phyloP scores from a whole-genome alignment of 2,113 vertebrate genomes.

The Herpetotheres cachinnans region DNA sequence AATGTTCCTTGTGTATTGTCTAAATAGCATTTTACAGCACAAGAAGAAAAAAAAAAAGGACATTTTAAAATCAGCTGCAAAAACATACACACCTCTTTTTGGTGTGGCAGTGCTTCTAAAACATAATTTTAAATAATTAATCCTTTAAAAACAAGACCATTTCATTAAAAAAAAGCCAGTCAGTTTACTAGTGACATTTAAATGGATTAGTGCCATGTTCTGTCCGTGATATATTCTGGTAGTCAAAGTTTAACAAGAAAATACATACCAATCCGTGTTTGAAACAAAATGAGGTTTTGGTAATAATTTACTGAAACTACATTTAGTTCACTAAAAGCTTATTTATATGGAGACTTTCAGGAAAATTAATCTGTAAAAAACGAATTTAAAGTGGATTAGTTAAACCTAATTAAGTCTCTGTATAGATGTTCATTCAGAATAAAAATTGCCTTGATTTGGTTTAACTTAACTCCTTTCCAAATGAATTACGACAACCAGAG shows the following conservation, averaged over 20 bases:
- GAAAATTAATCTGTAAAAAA: conserved; percentile 52
- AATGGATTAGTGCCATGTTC: background rate
- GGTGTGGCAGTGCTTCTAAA: background rate
- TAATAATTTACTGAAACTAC: conserved; percentile 3
- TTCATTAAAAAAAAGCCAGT: background rate
- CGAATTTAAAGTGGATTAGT: conserved; percentile 28
- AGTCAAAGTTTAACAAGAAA: background rate
- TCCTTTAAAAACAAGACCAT: background rate
- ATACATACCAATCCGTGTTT: background rate
- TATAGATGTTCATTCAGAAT: conserved; percentile 19
- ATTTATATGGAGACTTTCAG: conserved; percentile 1
- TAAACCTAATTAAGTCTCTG: conserved; percentile 41
- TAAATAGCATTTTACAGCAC: background rate
- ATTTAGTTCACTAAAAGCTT: conserved; percentile 5
- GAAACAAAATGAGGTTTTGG: background rate
- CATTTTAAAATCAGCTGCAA: background rate
- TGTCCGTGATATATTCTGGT: background rate
- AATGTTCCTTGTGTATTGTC: background rate
- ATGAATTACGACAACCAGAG: conserved; percentile 2
- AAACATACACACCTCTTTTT: background rate
- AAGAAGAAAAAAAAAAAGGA: background rate
- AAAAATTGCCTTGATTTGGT: conserved; percentile 51
- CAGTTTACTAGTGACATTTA: background rate
- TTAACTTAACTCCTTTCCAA: conserved; percentile 42
- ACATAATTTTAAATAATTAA: background rate